Evolutionary conservation across 2,888 invertebrate genomes (phyloP).

Genomic region (Chymomyza amoena): DNA sequence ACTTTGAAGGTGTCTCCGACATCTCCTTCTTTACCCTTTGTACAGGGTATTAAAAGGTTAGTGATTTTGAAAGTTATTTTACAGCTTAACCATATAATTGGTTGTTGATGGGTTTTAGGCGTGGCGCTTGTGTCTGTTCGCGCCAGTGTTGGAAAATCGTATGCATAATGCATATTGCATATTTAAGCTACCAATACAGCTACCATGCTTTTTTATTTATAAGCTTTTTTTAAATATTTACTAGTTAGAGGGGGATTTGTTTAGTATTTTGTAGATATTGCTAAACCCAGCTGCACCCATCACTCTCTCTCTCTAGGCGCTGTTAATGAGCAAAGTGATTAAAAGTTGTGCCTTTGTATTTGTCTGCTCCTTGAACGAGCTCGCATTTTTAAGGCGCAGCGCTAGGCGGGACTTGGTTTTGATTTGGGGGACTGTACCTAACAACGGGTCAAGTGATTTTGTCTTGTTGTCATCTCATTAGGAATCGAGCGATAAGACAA

Average conservation of each 20-base stretch:
- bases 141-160: not conserved
- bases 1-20: too few species aligned
- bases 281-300: not conserved
- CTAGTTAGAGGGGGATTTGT: not conserved
- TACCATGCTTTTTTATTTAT: constrained; percentile 37
- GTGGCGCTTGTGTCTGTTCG: not conserved
- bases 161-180: not conserved
- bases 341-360: constrained; percentile 75
- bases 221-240: constrained; percentile 38
- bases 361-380: constrained; percentile 75
- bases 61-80: too few species aligned
- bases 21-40: too few species aligned
- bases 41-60: too few species aligned
- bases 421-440: not conserved
- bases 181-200: not conserved
- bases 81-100: too few species aligned
- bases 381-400: constrained; percentile 69
- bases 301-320: constrained; percentile 11
- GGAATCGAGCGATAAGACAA: constrained; percentile 77
- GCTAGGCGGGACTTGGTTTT: constrained; percentile 14
- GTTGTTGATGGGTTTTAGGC: too few species aligned
- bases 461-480: constrained; percentile 77
- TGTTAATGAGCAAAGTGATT: constrained; percentile 76
- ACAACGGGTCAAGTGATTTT: constrained; percentile 56
- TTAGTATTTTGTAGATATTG: not conserved